Evolutionary conservation across 1,140 invertebrate genomes (phyloP).

Genomic region (Orchestia grillus): DNA sequence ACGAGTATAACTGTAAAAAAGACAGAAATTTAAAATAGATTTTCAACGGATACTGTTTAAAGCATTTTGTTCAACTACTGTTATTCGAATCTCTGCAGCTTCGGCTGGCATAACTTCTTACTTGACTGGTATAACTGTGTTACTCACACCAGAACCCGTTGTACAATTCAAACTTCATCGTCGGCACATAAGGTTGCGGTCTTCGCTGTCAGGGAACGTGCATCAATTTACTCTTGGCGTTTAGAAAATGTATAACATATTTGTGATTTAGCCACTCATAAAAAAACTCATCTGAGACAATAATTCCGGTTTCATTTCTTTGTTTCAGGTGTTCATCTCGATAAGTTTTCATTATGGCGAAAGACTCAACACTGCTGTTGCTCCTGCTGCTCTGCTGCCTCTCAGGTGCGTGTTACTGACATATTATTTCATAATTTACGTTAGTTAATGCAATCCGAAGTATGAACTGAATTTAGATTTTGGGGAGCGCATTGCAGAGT

Average conservation of each 20-base stretch:
- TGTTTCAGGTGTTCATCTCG: not conserved
- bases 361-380: not conserved
- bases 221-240: not conserved
- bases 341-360: not conserved
- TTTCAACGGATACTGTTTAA: too few species aligned
- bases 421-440: not conserved
- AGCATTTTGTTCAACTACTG: too few species aligned
- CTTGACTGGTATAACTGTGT: too few species aligned
- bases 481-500: not conserved
- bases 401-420: not conserved
- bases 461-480: not conserved
- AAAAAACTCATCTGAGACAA: not conserved
- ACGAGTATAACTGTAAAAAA: too few species aligned
- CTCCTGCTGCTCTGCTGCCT: not conserved
- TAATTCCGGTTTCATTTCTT: not conserved
- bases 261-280: not conserved
- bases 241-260: not conserved
- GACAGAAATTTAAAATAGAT: too few species aligned
- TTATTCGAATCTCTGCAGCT: too few species aligned
- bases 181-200: not conserved
- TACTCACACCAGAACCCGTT: not conserved
- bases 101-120: too few species aligned
- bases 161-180: too few species aligned
- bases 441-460: not conserved
- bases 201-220: not conserved